phyloP scores from a whole-genome alignment of 2,888 invertebrate species.

The Lycocerus yunnanus region DNA sequence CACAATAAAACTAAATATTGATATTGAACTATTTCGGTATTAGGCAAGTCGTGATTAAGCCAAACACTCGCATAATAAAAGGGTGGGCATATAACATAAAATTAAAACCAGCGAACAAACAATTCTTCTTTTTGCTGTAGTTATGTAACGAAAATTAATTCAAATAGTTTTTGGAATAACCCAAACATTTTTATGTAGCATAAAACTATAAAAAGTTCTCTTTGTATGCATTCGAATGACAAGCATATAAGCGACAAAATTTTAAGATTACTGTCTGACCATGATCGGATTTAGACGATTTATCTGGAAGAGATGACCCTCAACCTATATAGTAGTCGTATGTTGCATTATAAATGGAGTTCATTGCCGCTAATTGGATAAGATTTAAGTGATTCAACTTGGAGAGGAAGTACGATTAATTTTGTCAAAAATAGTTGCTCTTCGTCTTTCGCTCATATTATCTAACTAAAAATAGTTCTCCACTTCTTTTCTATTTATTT shows the following conservation, averaged over 20 bases:
- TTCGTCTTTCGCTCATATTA: neutral
- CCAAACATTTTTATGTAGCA: neutral
- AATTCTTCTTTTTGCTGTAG: neutral
- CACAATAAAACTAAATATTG: neutral
- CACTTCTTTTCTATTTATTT: neutral
- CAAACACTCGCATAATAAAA: neutral
- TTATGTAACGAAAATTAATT: too few species aligned
- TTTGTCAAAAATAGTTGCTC: neutral
- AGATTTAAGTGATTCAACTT: conserved; percentile 3
- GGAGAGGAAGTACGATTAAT: conserved; percentile 3
- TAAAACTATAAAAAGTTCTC: neutral
- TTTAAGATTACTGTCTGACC: neutral
- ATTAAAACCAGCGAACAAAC: neutral
- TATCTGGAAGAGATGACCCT: conserved; percentile 1
- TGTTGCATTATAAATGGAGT: conserved; percentile 3
- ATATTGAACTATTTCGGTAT: neutral
- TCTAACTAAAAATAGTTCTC: neutral
- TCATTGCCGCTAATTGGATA: conserved; percentile 10
- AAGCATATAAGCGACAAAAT: neutral
- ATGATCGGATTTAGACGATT: neutral
- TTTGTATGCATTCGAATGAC: neutral
- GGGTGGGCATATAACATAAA: too few species aligned
- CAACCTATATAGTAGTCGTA: neutral
- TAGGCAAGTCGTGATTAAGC: neutral
- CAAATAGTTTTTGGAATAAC: neutral